Evolutionary conservation across 1,140 invertebrate species (phyloP).

Genomic region (Cylas formicarius): DNA sequence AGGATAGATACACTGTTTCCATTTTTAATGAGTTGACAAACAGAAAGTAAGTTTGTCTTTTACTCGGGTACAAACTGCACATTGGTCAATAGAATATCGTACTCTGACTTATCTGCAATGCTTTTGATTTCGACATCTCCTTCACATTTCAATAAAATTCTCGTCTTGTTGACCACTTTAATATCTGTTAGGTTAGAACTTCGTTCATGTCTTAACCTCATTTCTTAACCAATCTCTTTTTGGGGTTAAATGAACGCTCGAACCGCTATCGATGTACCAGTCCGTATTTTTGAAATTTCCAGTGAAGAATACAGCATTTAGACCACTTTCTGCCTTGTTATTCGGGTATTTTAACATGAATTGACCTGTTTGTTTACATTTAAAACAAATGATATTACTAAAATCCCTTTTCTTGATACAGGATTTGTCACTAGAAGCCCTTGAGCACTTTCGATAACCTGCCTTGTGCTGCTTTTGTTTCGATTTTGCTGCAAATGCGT

Average conservation of each 20-base stretch:
- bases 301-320: constrained; percentile 18
- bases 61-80: constrained; percentile 29
- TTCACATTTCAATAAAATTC: constrained; percentile 2
- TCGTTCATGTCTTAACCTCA: too few species aligned
- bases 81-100: constrained; percentile 17
- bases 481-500: constrained; percentile 8
- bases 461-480: not conserved
- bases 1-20: constrained; percentile 20
- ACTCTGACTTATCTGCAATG: not conserved
- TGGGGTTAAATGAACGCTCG: constrained; percentile 29
- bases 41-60: constrained; percentile 24
- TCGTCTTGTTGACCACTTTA: constrained; percentile 16
- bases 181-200: too few species aligned
- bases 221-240: constrained; percentile 23
- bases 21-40: constrained; percentile 17
- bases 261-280: constrained; percentile 31
- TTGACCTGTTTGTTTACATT: constrained; percentile 18
- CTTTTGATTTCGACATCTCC: constrained; percentile 8
- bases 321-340: not conserved
- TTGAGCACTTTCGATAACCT: not conserved
- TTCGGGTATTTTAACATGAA: constrained; percentile 11
- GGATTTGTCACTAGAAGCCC: not conserved
- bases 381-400: constrained; percentile 11
- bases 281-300: constrained; percentile 23
- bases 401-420: not conserved